Evolutionary conservation across 2,797 vertebrate species (phyloP), one percentile per base, ranked within the genome.

Genomic region (Psittacula derbiana): DNA sequence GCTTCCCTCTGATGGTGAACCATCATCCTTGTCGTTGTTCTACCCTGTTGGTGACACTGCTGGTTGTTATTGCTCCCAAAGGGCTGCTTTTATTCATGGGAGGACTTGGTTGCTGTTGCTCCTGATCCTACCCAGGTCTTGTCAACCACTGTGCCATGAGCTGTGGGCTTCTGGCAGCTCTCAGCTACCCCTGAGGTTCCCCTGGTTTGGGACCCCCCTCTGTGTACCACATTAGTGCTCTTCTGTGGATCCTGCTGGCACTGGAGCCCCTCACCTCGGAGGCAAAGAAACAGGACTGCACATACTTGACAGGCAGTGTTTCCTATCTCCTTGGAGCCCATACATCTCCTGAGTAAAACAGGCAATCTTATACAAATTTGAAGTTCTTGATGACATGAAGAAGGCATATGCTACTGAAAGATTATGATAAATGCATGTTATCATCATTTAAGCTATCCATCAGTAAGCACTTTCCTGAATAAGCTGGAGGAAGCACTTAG

Each of bases 341-440:
- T 23, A n/a, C 69, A 52, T 60, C 79, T 93, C 72, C 58, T 64
- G 71, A 30, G 57, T 60, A 55, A 64, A n/a, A 30, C 36, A 64
- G 88, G 80, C 27, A 27, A 88, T 96, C 80, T 95, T 91, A 66
- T 61, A 81, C 75, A 93, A 74, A 46, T 94, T 75, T 94, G 79
- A 43, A 86, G 79, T 66, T 94, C 86, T 69, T 40, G 67, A 46
- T 38, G 83, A 52, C 62, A 86, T 33, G 17, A 82, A 38, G 18
- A 94, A 86, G 92, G 84, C 95, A 85, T 67, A 81, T 79, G 82
- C 23, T 50, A 53, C 75, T 5, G 14, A 67, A n/a, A 92, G 95
- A 96, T 94, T 27, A 96, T 96, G 97, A 97, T 96, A 92, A 98
- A 97, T 97, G 93, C 24, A 5, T 27, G 20, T 89, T 69, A 90